Evolutionary conservation across 2,888 invertebrate species (phyloP).

Genomic region (Dermolepida albohirtum): DNA sequence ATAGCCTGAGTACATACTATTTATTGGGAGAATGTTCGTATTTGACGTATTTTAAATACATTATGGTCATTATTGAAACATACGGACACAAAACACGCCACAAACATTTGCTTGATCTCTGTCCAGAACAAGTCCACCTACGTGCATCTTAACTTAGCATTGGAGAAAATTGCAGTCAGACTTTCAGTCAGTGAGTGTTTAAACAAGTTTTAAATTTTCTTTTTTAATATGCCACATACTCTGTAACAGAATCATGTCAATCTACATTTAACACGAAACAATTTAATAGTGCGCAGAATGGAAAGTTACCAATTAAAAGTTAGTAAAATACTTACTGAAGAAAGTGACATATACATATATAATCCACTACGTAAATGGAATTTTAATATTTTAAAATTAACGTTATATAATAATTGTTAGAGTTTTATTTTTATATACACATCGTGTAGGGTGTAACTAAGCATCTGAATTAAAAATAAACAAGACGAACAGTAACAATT

Average conservation of each 20-base stretch:
- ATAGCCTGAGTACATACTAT: neutral
- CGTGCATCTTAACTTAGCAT: slow-evolving; percentile 22
- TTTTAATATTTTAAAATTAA: no score
- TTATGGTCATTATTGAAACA: slow-evolving; percentile 33
- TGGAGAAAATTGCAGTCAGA: slow-evolving; percentile 33
- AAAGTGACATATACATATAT: no score
- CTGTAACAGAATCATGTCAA: no score
- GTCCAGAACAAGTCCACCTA: slow-evolving; percentile 36
- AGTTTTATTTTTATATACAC: no score
- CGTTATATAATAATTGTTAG: no score
- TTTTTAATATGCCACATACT: no score
- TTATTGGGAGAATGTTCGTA: slow-evolving; percentile 3
- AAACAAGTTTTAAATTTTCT: slow-evolving; percentile 29
- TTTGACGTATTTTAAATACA: slow-evolving; percentile 34
- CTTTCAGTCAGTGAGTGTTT: slow-evolving; percentile 17
- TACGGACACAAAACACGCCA: slow-evolving; percentile 29
- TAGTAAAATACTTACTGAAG: no score
- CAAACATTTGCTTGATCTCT: slow-evolving; percentile 26
- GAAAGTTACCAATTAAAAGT: neutral
- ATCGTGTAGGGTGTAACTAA: no score
- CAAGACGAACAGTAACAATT: no score
- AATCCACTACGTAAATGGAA: no score
- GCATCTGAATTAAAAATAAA: no score
- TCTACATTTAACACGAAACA: slow-evolving; percentile 4
- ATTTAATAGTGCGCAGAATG: no score